phyloP scores from a whole-genome alignment of 2,797 vertebrate genomes.

The Momotus momota region DNA sequence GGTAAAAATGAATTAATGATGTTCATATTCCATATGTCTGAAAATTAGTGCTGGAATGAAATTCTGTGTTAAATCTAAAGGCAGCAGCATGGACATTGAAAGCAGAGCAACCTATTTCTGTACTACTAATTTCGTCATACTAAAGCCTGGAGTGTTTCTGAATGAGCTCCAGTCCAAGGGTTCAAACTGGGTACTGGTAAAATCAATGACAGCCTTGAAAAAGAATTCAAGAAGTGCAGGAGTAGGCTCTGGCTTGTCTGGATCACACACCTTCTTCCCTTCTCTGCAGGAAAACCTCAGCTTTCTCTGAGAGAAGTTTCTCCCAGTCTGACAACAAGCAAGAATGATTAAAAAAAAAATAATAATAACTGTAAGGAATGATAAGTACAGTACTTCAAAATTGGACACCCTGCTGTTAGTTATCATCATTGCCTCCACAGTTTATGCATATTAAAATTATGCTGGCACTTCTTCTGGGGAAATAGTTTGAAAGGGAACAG shows the following conservation, averaged over 20 bases:
- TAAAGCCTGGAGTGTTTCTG: not conserved
- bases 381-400: conserved; percentile 26
- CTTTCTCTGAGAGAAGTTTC: not conserved
- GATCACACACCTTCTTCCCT: not conserved
- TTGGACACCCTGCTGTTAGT: conserved; percentile 36
- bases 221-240: not conserved
- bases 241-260: not conserved
- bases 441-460: conserved; percentile 24
- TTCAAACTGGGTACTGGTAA: not conserved
- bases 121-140: not conserved
- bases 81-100: not conserved
- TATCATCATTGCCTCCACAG: conserved; percentile 25
- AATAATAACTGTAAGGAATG: conserved; percentile 1
- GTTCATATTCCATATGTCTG: conserved; percentile 13
- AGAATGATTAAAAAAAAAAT: not conserved
- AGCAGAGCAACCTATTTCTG: not conserved
- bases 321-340: not conserved
- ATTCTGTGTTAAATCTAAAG: not conserved
- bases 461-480: conserved; percentile 13
- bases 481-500: not conserved
- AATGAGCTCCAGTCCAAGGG: not conserved
- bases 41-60: not conserved
- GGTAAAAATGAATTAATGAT: conserved; percentile 3
- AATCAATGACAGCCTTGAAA: not conserved
- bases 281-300: not conserved